These are phyloP conservation scores for Aphaenogaster floridana DNA, from an alignment of 1,140 invertebrate genomes.

Conservation along the genomic window DNA sequence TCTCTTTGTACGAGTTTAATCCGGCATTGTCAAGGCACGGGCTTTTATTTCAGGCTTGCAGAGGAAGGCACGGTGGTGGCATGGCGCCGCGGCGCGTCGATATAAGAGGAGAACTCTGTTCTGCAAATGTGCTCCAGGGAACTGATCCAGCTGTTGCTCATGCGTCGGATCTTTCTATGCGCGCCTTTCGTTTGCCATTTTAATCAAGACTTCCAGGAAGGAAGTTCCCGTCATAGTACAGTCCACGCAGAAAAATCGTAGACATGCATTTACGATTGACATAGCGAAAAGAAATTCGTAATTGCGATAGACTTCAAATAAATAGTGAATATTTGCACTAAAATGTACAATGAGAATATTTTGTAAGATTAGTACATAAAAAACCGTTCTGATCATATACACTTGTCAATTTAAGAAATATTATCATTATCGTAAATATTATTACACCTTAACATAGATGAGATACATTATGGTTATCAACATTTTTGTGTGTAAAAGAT, in stretches of 20 bases:
- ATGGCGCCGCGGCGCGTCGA: slow-evolving; percentile 82
- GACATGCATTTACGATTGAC: neutral
- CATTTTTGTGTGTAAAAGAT: neutral
- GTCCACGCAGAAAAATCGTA: slow-evolving; percentile 64
- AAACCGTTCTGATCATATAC: neutral
- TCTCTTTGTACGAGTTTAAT: slow-evolving; percentile 86
- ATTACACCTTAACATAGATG: neutral
- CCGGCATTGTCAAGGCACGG: slow-evolving; percentile 84
- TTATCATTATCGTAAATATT: neutral
- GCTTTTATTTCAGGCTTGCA: slow-evolving; percentile 83
- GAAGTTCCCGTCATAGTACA: slow-evolving; percentile 81
- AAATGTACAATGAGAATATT: neutral
- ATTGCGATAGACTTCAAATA: neutral
- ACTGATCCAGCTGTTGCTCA: slow-evolving; percentile 87
- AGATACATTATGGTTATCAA: neutral
- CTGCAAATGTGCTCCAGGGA: slow-evolving; percentile 86
- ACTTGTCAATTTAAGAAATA: neutral
- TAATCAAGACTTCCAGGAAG: slow-evolving; percentile 86
- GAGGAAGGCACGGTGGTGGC: slow-evolving; percentile 61
- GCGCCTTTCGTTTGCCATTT: slow-evolving; percentile 84
- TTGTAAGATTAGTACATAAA: slow-evolving; percentile 9
- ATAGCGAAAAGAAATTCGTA: neutral
- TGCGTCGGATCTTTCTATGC: slow-evolving; percentile 79
- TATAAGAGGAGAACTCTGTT: slow-evolving; percentile 86
- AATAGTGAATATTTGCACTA: neutral